Evolutionary conservation across 2,888 invertebrate genomes (phyloP), one percentile per base, ranked within the genome.

Genomic region (Stenodera caucasica): DNA sequence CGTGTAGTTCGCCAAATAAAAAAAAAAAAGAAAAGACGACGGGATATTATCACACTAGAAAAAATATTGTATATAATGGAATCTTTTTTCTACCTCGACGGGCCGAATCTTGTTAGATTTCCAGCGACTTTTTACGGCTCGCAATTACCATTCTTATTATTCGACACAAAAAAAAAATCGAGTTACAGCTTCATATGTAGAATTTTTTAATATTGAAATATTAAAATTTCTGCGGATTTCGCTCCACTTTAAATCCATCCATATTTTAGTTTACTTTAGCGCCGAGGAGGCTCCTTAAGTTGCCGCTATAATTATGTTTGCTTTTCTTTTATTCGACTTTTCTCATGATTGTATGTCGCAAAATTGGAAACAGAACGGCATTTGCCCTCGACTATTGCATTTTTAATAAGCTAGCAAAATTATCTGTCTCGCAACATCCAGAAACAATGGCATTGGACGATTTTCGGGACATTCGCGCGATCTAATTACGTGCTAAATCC

Each of bases 301-400:
- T n/a, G n/a, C n/a, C 67, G 67, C 53, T 61, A 65, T 70, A 71
- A 71, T 71, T 71, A 71, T 71, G 70, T 71, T 71, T 69, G 64
- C 70, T 69, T 70, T 70, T 61, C 66, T 65, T 63, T 67, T 68
- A 69, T 69, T 63, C 65, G 53, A 18, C 61, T 21, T 9, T 12
- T 21, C 18, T 67, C 65, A 67, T 64, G 60, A 63, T 35, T 33
- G n/a, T 18, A 51, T 57, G 51, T 45, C 26, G 50, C n/a, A 33
- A 57, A 57, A 57, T 57, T 57, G 51, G 50, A 23, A 50, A n/a
- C 57, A 50, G 35, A 57, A 57, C 30, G 26, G 50, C 32, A 54
- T 55, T 30, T 32, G 8, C n/a, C 32, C 29, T 26, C 23, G 26
- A 18, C 45, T 45, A 45, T 21, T 45, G 45, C 45, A 45, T 51